Evolutionary conservation across 2,113 vertebrate species (phyloP).

Genomic region (Tretioscincus oriximinensis): DNA sequence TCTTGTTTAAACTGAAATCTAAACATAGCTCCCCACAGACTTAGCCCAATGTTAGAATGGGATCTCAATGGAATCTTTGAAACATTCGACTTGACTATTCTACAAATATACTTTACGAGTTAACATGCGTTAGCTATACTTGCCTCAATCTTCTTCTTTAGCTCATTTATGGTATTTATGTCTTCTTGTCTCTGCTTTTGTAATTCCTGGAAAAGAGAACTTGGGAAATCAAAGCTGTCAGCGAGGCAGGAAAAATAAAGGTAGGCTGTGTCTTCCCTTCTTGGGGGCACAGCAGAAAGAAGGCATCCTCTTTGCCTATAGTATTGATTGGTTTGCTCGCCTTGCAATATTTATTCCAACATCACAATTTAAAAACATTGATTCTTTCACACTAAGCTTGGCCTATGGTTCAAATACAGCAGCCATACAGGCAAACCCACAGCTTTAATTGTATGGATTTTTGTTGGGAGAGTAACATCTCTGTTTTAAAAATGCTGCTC

Average conservation of each 20-base stretch:
- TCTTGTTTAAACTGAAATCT: too few relatives aligned
- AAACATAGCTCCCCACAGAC: neutral
- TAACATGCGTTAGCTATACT: neutral
- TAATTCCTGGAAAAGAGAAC: conserved; percentile 47
- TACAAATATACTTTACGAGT: neutral
- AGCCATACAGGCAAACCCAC: neutral
- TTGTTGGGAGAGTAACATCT: too few relatives aligned
- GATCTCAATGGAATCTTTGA: neutral
- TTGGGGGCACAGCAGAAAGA: too few relatives aligned
- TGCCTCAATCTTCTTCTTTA: conserved; percentile 51
- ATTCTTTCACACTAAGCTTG: neutral
- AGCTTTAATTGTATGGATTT: too few relatives aligned
- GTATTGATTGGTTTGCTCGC: too few relatives aligned
- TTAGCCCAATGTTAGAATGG: neutral
- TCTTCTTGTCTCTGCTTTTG: conserved; percentile 51
- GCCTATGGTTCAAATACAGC: too few relatives aligned
- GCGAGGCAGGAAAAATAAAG: neutral
- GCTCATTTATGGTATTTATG: conserved; percentile 28
- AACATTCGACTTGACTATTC: too few relatives aligned
- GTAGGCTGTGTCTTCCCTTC: too few relatives aligned
- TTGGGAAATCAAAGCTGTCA: neutral
- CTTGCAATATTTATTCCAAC: neutral
- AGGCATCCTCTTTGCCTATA: too few relatives aligned
- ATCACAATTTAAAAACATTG: too few relatives aligned
- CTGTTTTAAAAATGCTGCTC: too few relatives aligned